These are phyloP conservation scores for Buphagus erythrorhynchus DNA, from an alignment of 2,797 vertebrate species.

Conservation along the genomic window DNA sequence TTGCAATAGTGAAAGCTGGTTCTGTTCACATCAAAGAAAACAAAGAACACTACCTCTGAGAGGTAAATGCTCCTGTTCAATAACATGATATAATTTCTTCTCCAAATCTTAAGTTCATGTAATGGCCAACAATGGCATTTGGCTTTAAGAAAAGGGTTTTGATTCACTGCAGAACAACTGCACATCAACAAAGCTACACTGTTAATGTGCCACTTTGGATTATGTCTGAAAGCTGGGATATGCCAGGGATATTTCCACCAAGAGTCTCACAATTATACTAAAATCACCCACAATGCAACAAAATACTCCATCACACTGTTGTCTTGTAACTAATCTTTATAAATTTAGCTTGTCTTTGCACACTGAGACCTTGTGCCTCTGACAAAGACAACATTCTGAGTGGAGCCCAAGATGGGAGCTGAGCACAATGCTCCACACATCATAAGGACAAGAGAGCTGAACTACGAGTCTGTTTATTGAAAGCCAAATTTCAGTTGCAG, in stretches of 20 bases:
- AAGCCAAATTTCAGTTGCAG: slow-evolving; percentile 34
- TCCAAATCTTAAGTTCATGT: not conserved
- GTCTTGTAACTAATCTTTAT: slow-evolving; percentile 39
- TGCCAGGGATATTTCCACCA: slow-evolving; percentile 53
- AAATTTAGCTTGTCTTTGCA: slow-evolving; percentile 55
- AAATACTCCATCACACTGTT: slow-evolving; percentile 16
- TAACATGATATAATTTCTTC: not conserved
- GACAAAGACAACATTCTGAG: slow-evolving; percentile 58
- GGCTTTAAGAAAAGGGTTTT: not conserved
- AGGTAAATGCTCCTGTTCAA: not conserved
- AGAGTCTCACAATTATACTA: slow-evolving; percentile 18
- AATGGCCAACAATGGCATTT: not conserved
- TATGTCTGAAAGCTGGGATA: slow-evolving; percentile 9
- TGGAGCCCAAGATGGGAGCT: not conserved
- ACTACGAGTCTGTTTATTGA: slow-evolving; percentile 31
- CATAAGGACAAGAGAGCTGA: not conserved
- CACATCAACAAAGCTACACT: slow-evolving; percentile 50
- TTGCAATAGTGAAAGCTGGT: not conserved
- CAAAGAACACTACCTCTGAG: not conserved
- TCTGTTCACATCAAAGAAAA: not conserved
- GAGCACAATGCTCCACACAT: slow-evolving; percentile 38
- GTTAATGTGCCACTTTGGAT: not conserved
- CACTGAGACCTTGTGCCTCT: slow-evolving; percentile 47
- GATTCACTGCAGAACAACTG: slow-evolving; percentile 25
- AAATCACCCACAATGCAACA: slow-evolving; percentile 51